Conservation (phyloP, 1,140 invertebrate genomes). For the Bombus impatiens region DNA sequence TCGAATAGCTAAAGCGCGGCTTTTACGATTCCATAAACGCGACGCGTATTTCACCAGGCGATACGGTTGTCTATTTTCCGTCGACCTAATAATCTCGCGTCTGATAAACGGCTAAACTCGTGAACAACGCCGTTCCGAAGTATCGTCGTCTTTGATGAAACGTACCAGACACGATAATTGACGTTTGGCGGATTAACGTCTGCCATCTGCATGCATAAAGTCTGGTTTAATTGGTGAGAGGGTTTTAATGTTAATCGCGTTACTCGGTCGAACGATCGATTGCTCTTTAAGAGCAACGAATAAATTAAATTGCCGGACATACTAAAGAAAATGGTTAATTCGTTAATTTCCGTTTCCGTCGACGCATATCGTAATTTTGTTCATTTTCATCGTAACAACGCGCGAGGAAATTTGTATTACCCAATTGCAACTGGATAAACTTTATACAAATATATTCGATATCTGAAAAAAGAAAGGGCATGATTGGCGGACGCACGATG, state of each 20-base stretch:
- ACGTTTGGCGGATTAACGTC: not conserved
- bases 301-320: not conserved
- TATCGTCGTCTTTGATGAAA: not conserved
- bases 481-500: not conserved
- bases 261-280: not conserved
- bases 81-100: conserved; percentile 1
- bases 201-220: not conserved
- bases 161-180: not conserved
- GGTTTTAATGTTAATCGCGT: not conserved
- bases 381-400: too few relatives aligned
- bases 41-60: conserved; percentile 13
- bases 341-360: not conserved
- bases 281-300: not conserved
- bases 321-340: not conserved
- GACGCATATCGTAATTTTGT: not conserved
- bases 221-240: not conserved
- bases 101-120: not conserved
- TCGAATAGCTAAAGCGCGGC: conserved; percentile 2
- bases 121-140: not conserved
- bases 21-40: conserved; percentile 41
- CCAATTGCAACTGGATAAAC: not conserved
- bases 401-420: too few relatives aligned
- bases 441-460: too few relatives aligned
- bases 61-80: not conserved
- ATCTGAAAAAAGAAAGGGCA: too few relatives aligned